Evolutionary conservation across 2,797 vertebrate genomes (phyloP).

Genomic region (Catamblyrhynchus diadema): DNA sequence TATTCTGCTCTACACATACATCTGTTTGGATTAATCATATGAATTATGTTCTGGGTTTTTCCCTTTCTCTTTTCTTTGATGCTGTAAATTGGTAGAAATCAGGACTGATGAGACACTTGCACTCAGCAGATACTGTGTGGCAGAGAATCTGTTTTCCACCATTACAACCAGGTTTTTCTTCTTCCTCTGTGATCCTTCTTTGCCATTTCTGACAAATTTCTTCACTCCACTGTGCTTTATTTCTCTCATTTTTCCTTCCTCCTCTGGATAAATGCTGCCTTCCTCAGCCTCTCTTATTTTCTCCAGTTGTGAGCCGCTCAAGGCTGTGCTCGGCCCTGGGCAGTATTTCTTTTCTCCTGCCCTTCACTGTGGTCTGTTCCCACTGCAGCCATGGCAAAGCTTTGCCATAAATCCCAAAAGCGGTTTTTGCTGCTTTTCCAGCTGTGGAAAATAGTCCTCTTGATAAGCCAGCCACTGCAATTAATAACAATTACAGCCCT

Average conservation of each 20-base stretch:
- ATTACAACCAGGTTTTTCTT: not conserved
- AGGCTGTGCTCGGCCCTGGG: not conserved
- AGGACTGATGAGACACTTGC: not conserved
- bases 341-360: not conserved
- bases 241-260: conserved; percentile 21
- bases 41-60: not conserved
- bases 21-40: not conserved
- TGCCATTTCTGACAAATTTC: conserved; percentile 29
- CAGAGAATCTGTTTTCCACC: not conserved
- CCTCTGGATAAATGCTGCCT: not conserved
- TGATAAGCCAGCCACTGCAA: not conserved
- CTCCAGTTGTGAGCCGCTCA: not conserved
- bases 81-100: not conserved
- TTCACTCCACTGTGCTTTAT: not conserved
- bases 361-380: not conserved
- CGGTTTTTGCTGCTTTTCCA: not conserved
- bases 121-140: not conserved
- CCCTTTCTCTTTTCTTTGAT: not conserved
- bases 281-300: not conserved
- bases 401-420: fast-evolving
- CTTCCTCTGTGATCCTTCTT: conserved; percentile 7
- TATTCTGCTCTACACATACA: not conserved
- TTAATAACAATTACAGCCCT: not conserved
- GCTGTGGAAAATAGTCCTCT: not conserved
- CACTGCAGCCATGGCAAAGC: not conserved